Evolutionary conservation across 2,888 invertebrate species (phyloP), one percentile per base, ranked within the genome.

Genomic region (Mythimna vitellina): DNA sequence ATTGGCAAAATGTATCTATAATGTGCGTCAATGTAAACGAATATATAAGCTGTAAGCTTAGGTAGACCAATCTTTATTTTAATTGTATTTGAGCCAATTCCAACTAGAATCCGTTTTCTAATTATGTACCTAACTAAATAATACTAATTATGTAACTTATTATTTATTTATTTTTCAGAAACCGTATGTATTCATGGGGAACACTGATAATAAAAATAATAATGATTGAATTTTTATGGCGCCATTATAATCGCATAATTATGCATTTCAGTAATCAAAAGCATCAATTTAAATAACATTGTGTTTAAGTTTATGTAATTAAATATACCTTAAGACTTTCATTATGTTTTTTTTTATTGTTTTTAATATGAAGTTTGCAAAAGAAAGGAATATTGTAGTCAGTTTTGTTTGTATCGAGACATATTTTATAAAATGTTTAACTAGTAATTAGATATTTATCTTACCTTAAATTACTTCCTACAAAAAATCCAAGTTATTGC

Each of bases 401-500:
- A 35, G 20, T 46, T 53, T 3, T 3, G 20, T 32, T 49, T 46
- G 10, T 20, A 6, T 38, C 8, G 6, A 38, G 6, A 66, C 32
- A 10, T 22, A 8, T 32, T 53, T 35, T 53, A 9, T 51, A 8
- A 57, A 62, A 29, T 38, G 22, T 60, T 38, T 58, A 17, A 4
- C 22, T 14, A 54, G 0, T 42, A 10, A 42, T 42, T 70, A 76
- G 49, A 69, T 0, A 46, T 35, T 51, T 1, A 22, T 65, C 93
- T 93, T 91, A 96, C 95, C 94, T 94, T 92, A 91, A 87, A 70
- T 86, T 83, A 90, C 91, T 91, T 87, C 86, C 86, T 87, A 89
- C 80, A 89, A 89, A 89, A 92, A 93, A 94, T 95, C 95, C 95
- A 92, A 94, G 94, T 95, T 95, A 95, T 94, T 95, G 95, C 94